Conservation (phyloP, 2,888 invertebrate species). For the Sepioteuthis lessoniana region DNA sequence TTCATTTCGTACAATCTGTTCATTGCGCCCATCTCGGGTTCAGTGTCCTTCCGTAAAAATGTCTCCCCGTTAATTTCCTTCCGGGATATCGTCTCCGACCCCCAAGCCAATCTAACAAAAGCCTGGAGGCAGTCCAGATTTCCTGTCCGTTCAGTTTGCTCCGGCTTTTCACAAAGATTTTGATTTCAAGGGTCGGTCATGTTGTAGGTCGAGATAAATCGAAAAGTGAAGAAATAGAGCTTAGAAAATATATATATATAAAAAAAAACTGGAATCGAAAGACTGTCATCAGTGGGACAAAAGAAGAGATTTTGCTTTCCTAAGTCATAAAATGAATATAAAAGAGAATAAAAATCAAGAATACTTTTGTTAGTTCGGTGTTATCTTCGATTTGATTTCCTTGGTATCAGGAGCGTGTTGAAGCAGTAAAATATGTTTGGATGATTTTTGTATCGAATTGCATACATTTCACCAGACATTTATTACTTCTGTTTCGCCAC, state of each 20-base stretch:
- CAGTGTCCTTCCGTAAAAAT: constrained; percentile 7
- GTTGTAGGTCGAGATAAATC: background rate
- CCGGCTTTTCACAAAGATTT: background rate
- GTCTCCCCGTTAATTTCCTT: constrained; percentile 1
- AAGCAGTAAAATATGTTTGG: background rate
- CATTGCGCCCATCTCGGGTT: background rate
- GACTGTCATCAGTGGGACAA: background rate
- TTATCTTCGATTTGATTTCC: background rate
- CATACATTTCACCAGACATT: background rate
- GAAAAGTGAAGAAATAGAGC: background rate
- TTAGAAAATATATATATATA: too few species aligned
- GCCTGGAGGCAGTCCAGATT: background rate
- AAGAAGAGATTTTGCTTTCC: background rate
- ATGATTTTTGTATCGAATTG: background rate
- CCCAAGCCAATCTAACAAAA: background rate
- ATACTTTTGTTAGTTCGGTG: background rate
- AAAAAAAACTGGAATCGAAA: background rate
- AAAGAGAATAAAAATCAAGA: background rate
- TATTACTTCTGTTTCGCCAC: background rate
- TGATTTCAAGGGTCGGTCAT: background rate
- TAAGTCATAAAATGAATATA: background rate
- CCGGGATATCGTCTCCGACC: background rate
- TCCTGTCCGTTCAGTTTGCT: background rate
- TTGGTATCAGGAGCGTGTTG: background rate
- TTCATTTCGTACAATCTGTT: background rate